These are phyloP conservation scores for Coptodon bakossiorum DNA, from an alignment of 2,113 vertebrate species.

Conservation along the genomic window DNA sequence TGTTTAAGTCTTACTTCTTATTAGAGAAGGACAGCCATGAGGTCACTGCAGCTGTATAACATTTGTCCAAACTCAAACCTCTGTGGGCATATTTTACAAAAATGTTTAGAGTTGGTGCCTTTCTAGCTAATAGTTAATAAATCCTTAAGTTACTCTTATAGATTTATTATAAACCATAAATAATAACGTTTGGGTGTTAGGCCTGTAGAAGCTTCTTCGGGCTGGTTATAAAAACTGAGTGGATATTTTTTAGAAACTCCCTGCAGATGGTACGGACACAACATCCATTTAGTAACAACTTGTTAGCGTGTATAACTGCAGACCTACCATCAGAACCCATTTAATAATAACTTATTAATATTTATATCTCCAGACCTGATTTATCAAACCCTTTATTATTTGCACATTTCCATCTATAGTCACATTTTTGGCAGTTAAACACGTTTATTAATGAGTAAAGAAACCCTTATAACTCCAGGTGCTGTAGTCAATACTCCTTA, in stretches of 20 bases:
- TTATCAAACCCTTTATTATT: background rate
- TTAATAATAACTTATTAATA: background rate
- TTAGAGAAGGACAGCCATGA: background rate
- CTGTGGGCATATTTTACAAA: background rate
- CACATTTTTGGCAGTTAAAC: background rate
- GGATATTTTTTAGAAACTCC: background rate
- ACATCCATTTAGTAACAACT: background rate
- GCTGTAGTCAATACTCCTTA: background rate
- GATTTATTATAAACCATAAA: background rate
- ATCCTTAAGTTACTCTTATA: background rate
- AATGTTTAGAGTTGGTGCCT: background rate
- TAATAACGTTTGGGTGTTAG: background rate
- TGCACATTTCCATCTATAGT: background rate
- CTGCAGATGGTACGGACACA: background rate
- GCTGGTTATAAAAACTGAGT: background rate
- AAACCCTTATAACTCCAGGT: background rate
- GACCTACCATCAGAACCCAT: background rate
- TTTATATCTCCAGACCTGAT: background rate
- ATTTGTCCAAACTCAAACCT: background rate
- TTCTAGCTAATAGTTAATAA: background rate
- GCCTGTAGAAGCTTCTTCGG: background rate
- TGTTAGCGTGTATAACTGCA: background rate
- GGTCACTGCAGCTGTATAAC: background rate
- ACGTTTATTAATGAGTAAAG: background rate
- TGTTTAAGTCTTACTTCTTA: background rate